Evolutionary conservation across 2,113 vertebrate genomes (phyloP), one percentile per base, ranked within the genome.

Genomic region (Verasper variegatus): DNA sequence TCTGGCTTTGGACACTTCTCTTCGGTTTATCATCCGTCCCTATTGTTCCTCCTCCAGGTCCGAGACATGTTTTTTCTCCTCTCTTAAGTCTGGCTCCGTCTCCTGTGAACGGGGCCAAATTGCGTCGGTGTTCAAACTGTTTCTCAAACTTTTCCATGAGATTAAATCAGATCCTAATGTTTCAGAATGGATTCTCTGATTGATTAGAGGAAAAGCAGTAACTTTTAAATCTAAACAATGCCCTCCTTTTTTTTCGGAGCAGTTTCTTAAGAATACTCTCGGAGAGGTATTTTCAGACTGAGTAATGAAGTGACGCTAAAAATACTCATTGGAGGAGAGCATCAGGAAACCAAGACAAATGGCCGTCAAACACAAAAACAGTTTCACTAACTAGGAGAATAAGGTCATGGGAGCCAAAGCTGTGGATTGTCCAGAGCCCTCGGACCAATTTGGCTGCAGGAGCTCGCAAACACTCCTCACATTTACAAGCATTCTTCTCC

Each of bases 401-500:
- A 23, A 18, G 24, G 15, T 1, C 12, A 5, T 4, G 4, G 14
- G 15, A 74, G 78, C 80, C 81, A 87, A 64, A 84, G 18, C 13
- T 31, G 26, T 45, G 24, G 31, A 47, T 75, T 78, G 70, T 85
- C 67, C 69, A 51, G 55, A 77, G 26, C 51, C 54, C 64, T 58
- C 20, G 76, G 75, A 77, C 65, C 71, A 35, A 47, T 74, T 76
- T 83, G 74, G 75, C 74, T 4, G 24, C 56, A 49, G 58, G 61
- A 66, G 57, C 73, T 74, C 2, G 2, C 47, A 31, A 71, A 85
- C 64, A 47, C 47, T 74, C 68, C 67, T 65, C 56, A 17, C 72
- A 75, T 91, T 91, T 87, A 92, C 78, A 81, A 87, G 82, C 84
- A 52, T 89, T 93, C 59, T 74, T 83, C 57, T 59, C 62, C 71